These are phyloP conservation scores for Teleopsis dalmanni DNA, from an alignment of 1,140 invertebrate genomes.

Conservation along the genomic window DNA sequence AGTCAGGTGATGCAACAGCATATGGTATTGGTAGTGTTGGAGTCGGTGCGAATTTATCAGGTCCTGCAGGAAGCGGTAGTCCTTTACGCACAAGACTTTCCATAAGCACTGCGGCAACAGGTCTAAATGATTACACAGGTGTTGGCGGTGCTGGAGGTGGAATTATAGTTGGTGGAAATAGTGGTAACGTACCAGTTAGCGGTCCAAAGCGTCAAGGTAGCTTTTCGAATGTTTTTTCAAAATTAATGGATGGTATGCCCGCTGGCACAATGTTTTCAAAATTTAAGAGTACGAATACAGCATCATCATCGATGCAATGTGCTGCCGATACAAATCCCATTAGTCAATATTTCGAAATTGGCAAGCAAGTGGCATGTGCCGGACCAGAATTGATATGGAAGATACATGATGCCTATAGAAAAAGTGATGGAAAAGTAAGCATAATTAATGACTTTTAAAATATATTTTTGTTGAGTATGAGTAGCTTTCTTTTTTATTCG, in stretches of 20 bases:
- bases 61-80: slow-evolving; percentile 5
- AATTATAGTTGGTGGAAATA: background rate
- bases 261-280: slow-evolving; percentile 64
- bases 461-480: too few relatives aligned
- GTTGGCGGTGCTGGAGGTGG: background rate
- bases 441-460: too few relatives aligned
- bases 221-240: slow-evolving; percentile 42
- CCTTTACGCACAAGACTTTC: too few relatives aligned
- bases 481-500: too few relatives aligned
- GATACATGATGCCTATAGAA: slow-evolving; percentile 82
- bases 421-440: slow-evolving; percentile 82
- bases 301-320: slow-evolving; percentile 47
- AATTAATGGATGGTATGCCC: slow-evolving; percentile 45
- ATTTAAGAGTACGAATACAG: slow-evolving; percentile 56
- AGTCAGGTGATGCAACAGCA: slow-evolving; percentile 11
- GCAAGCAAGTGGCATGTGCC: slow-evolving; percentile 77
- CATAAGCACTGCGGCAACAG: slow-evolving; percentile 10
- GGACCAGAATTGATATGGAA: slow-evolving; percentile 90
- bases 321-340: slow-evolving; percentile 78
- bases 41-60: background rate
- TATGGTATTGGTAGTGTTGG: slow-evolving; percentile 12
- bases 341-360: slow-evolving; percentile 78
- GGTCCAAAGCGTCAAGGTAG: slow-evolving; percentile 37
- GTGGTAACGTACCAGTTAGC: slow-evolving; percentile 3
- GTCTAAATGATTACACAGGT: slow-evolving; percentile 1